Base-by-base conservation (phyloP, 2,113 vertebrate species). In the Odobenus rosmarus region DNA sequence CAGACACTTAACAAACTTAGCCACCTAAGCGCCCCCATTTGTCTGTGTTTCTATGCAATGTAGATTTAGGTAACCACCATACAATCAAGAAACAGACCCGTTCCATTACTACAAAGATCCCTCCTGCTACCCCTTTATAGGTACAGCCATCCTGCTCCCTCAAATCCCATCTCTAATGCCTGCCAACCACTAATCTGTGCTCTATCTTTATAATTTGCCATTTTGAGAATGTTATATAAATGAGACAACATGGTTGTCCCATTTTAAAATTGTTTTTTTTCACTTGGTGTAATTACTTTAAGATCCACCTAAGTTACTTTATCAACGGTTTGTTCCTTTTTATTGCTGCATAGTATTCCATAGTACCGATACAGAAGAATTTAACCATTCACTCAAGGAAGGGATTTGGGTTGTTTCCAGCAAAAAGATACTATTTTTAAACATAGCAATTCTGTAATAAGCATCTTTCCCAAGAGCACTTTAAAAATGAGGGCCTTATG, bases 341-440 rank as follows among this genome's bases (percentile, higher is more conserved):
- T 89, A 89, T 42, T 82, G 46, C n/a, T 87, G 51, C 16, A n/a
- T 74, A 95, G 72, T 83, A 94, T 51, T 96, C 69, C 28, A 55
- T 4, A 2, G 7, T 46, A 57, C 13, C 11, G 28, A 82, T 36
- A 49, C 0, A 79, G 67, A 36, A 87, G 1, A 90, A 11, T 85
- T 92, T 61, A 93, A 89, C 13, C n/a, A 39, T 69, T 92, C 39
- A 80, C 2, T 67, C 23, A 96, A 4, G 64, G 55, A 92, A 79
- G n/a, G 49, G 55, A 87, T 57, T 26, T 86, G 57, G 4, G 33
- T 46, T 92, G 28, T 72, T 92, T 61, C 28, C 46, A 84, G 31
- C 82, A 86, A 92, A 89, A 92, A 83, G 19, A 57, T 46, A 92
- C 42, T 81, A 71, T 93, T 93, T 96, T 82, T 91, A 96, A 95